Conservation (phyloP, 2,797 vertebrate genomes). For the Margarornis squamiger region DNA sequence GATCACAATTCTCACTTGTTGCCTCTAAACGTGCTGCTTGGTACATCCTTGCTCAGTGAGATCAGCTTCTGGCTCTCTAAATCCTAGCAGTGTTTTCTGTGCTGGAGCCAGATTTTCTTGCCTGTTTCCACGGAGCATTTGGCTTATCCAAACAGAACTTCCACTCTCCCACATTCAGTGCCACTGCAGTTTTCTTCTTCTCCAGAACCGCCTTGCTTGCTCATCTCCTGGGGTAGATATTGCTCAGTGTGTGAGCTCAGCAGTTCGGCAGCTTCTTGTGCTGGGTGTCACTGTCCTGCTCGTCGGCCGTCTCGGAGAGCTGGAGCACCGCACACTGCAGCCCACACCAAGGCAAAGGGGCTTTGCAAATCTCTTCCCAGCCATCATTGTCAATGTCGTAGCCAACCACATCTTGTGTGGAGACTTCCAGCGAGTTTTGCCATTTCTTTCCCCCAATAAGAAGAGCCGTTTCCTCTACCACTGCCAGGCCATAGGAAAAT, state of each 20-base stretch:
- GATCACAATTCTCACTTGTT: not conserved
- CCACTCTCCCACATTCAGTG: not conserved
- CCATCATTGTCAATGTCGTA: constrained; percentile 87
- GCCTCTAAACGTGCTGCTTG: not conserved
- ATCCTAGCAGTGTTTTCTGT: not conserved
- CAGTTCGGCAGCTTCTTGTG: not conserved
- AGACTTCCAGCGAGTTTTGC: constrained; percentile 86
- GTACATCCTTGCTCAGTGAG: not conserved
- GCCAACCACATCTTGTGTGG: constrained; percentile 86
- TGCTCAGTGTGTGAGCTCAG: not conserved
- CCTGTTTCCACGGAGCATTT: not conserved
- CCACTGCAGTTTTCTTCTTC: not conserved
- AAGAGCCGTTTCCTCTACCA: constrained; percentile 80
- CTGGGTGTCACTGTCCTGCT: not conserved
- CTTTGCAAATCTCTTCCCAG: constrained; percentile 89
- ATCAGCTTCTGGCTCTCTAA: not conserved
- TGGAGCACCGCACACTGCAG: constrained; percentile 86
- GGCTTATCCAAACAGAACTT: not conserved
- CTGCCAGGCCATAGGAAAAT: constrained; percentile 88
- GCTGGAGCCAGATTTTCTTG: not conserved
- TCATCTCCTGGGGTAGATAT: not conserved
- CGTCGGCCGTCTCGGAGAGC: constrained; percentile 70
- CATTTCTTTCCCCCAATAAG: constrained; percentile 92
- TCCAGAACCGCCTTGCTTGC: not conserved
- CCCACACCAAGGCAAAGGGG: constrained; percentile 86